phyloP scores from a whole-genome alignment of 1,140 invertebrate species.

The Polyergus mexicanus region DNA sequence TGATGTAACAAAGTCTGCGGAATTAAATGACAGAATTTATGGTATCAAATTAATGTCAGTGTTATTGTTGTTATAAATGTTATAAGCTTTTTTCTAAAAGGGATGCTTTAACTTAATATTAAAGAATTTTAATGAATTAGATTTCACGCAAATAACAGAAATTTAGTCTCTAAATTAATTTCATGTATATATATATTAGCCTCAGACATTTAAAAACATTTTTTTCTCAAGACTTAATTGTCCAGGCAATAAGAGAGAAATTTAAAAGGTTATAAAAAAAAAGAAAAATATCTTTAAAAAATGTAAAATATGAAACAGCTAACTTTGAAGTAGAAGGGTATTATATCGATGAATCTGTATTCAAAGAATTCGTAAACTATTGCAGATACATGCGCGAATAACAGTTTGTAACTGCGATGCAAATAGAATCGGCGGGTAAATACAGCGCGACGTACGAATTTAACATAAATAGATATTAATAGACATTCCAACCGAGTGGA shows the following conservation, averaged over 20 bases:
- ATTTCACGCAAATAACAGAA: not conserved
- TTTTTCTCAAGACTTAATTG: not conserved
- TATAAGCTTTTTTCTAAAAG: not conserved
- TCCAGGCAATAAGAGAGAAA: not conserved
- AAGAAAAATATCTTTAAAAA: not conserved
- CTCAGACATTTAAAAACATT: not conserved
- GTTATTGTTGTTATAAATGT: not conserved
- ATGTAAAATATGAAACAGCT: no score
- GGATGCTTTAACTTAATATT: not conserved
- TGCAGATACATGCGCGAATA: not conserved
- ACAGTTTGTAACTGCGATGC: not conserved
- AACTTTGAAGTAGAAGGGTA: no score
- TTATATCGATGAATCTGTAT: not conserved
- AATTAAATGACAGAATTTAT: slow-evolving; percentile 32
- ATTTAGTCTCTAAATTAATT: not conserved
- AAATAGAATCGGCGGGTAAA: slow-evolving; percentile 49
- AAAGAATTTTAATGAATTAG: not conserved
- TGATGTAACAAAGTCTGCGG: slow-evolving; percentile 1
- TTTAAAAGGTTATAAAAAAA: not conserved
- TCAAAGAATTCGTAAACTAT: not conserved
- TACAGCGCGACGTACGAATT: slow-evolving; percentile 46
- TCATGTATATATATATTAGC: not conserved
- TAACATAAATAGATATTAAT: slow-evolving; percentile 64
- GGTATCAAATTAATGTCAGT: not conserved
- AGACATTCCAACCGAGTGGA: slow-evolving; percentile 52